A percentile compares a stretch with the other conserved stretches of the same genome.
Evolutionary conservation across 2,113 vertebrate species (phyloP).

Genomic region (Gopherus flavomarginatus): DNA sequence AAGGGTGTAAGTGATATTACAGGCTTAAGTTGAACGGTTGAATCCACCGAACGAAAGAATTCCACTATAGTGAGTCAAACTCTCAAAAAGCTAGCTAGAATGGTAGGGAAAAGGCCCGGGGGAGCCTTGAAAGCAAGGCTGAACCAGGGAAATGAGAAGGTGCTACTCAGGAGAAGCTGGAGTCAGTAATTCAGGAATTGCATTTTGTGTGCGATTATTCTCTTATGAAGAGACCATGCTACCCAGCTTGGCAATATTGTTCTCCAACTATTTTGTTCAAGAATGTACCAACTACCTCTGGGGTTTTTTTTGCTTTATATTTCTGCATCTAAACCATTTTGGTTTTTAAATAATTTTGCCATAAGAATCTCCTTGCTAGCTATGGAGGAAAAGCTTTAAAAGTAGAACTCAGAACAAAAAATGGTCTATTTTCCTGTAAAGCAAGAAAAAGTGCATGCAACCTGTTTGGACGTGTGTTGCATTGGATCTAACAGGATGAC

Average conservation of each 20-base stretch:
- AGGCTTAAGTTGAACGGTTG: constrained; percentile 57
- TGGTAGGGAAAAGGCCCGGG: not conserved
- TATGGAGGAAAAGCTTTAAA: not conserved
- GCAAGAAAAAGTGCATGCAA: not conserved
- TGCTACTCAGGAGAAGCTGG: constrained; percentile 37
- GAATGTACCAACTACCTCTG: not conserved
- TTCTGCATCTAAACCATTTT: not conserved
- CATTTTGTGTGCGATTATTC: not conserved
- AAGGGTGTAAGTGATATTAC: constrained; percentile 36
- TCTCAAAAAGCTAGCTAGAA: constrained; percentile 50
- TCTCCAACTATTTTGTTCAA: constrained; percentile 51
- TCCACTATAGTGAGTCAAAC: constrained; percentile 15
- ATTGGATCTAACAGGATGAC: constrained; percentile 19
- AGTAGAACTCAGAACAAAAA: not conserved
- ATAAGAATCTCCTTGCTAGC: not conserved
- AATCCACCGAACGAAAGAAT: constrained; percentile 38
- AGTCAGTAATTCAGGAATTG: not conserved
- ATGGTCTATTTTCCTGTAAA: not conserved
- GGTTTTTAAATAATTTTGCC: not conserved
- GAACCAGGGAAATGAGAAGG: not conserved
- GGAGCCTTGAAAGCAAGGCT: not conserved
- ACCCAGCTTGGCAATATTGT: not conserved
- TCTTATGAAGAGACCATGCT: not conserved
- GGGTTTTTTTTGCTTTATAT: constrained; percentile 41
- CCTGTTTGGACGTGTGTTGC: not conserved